Conservation (phyloP, 1,140 invertebrate species). For the Lanistes nyassanus region DNA sequence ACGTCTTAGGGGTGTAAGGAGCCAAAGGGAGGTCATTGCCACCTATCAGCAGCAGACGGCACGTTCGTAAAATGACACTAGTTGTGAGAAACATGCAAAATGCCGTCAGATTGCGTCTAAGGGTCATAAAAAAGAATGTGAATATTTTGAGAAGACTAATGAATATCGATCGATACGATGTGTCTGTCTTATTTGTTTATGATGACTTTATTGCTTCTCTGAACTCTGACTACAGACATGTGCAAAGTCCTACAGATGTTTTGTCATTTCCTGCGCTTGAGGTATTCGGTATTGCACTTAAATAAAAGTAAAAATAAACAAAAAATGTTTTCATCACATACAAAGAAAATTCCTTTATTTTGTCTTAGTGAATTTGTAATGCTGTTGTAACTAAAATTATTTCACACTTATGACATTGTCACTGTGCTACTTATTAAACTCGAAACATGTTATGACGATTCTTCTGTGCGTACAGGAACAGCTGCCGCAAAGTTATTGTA, state of each 20-base stretch:
- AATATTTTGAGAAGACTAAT: constrained; percentile 28
- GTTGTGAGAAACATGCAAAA: constrained; percentile 40
- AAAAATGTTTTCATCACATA: no score
- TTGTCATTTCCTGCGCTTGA: constrained; percentile 45
- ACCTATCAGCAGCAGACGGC: constrained; percentile 25
- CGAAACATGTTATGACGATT: no score
- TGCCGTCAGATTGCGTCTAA: constrained; percentile 27
- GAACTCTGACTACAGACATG: constrained; percentile 37
- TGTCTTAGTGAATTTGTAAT: no score
- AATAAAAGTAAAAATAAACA: no score
- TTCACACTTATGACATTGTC: no score
- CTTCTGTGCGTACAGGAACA: no score
- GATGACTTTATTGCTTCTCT: constrained; percentile 27
- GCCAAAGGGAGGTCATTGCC: neutral
- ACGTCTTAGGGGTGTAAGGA: no score
- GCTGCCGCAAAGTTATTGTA: no score
- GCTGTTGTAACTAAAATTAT: no score
- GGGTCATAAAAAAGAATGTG: constrained; percentile 32
- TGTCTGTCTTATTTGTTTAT: constrained; percentile 33
- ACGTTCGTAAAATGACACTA: constrained; percentile 31
- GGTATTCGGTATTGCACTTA: constrained; percentile 13
- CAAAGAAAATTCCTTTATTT: no score
- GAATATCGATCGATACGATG: constrained; percentile 30
- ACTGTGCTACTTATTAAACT: no score
- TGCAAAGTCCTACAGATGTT: constrained; percentile 42